Base-by-base conservation (phyloP, 2,113 vertebrate species). In the Corythoichthys intestinalis region DNA sequence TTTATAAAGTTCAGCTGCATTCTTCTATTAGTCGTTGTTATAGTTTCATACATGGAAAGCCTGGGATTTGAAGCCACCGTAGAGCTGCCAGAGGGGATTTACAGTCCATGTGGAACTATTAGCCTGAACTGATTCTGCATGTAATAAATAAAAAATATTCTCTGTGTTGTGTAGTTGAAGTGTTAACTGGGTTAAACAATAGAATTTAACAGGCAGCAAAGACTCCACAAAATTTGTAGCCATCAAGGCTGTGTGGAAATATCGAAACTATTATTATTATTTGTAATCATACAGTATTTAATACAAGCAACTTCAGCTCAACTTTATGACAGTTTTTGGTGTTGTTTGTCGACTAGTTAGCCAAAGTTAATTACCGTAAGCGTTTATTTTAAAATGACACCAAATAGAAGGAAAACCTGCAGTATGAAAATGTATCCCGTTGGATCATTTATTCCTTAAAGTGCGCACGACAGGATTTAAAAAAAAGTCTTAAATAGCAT, bases 1-100 rank as follows among this genome's bases (percentile, higher is more conserved):
- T 37, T 69, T 17, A 52, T n/a, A 86, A 87, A 89, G 87, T 86
- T 85, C 82, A 80, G 35, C n/a, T 1, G 56, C 76, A 64, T 72
- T 75, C 73, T 69, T 82, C 69, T 70, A 39, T 64, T n/a, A 69
- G 65, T 54, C 12, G 79, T 86, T 44, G 84, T 80, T 76, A 62
- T 67, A 79, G 86, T 83, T 81, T 73, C 65, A 1, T 48, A 49
- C 12, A 39, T 60, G 38, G 3, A n/a, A 34, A 62, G 69, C 69
- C 80, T 84, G 83, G 81, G 87, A 89, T 89, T 81, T 47, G 39
- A 78, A 72, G 66, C 67, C 58, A n/a, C 86, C 41, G 38, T 34
- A 47, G 78, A 73, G 69, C 4, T 28, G 34, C 63, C 48, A 65
- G 59, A 35, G 52, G 2, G 11, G 8, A 41, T 61, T 81, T 62